Evolutionary conservation across 2,888 invertebrate species (phyloP).

Genomic region (Quadriops clusia): DNA sequence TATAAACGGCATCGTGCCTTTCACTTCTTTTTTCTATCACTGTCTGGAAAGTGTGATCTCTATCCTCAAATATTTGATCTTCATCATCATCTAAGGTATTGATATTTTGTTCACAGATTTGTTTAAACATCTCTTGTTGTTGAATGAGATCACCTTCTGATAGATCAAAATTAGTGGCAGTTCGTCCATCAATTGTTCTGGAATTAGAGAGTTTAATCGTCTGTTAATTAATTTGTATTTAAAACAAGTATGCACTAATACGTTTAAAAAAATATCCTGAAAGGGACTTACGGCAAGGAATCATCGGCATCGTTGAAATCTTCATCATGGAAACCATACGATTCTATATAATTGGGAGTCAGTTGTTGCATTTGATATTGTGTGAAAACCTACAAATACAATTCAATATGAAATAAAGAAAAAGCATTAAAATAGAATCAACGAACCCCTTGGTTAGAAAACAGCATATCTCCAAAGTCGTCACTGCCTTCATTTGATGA

Average conservation of each 20-base stretch:
- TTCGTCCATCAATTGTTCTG: constrained; percentile 30
- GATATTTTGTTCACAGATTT: constrained; percentile 38
- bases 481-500: constrained; percentile 41
- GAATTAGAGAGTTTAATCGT: constrained; percentile 7
- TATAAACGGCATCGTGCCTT: constrained; percentile 32
- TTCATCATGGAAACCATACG: constrained; percentile 50
- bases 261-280: not conserved
- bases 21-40: constrained; percentile 33
- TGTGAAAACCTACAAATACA: constrained; percentile 16
- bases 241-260: not conserved
- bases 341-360: constrained; percentile 47
- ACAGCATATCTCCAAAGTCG: constrained; percentile 41
- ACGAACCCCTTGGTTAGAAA: constrained; percentile 15
- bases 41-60: constrained; percentile 38
- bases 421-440: constrained; percentile 2
- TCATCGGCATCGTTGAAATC: constrained; percentile 50
- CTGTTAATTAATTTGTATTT: not conserved
- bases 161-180: constrained; percentile 36
- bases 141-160: constrained; percentile 38
- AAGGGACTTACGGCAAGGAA: constrained; percentile 38
- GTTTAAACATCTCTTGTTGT: constrained; percentile 47
- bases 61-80: constrained; percentile 38
- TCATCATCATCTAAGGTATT: constrained; percentile 33
- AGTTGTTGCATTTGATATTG: constrained; percentile 52
- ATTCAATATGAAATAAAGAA: constrained; percentile 4